These are phyloP conservation scores for Lypha dubia DNA, from an alignment of 2,888 invertebrate species.

Conservation along the genomic window DNA sequence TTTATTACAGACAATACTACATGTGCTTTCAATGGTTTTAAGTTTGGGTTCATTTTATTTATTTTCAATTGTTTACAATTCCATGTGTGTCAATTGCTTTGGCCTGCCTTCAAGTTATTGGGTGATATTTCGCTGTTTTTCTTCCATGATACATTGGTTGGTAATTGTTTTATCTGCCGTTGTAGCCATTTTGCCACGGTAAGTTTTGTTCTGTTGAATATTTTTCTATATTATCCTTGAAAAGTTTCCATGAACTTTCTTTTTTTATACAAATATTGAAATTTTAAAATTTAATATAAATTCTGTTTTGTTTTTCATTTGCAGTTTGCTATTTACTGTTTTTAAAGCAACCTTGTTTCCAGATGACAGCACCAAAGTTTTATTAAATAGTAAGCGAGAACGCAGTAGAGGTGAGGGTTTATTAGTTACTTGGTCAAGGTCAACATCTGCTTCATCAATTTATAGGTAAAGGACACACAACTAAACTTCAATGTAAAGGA, in stretches of 20 bases:
- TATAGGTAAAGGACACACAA: conserved; percentile 85
- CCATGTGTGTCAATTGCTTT: conserved; percentile 91
- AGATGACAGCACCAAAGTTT: conserved; percentile 89
- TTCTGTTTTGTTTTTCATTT: conserved; percentile 72
- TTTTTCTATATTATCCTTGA: background rate
- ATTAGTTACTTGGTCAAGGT: conserved; percentile 86
- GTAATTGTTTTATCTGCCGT: conserved; percentile 90
- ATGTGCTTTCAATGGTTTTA: conserved; percentile 89
- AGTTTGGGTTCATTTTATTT: conserved; percentile 92
- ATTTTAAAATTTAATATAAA: conserved; percentile 40
- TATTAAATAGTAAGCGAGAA: conserved; percentile 86
- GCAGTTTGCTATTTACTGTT: conserved; percentile 88
- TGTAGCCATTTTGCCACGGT: conserved; percentile 93
- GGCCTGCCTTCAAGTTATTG: conserved; percentile 94
- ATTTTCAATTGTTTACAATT: conserved; percentile 93
- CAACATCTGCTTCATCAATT: conserved; percentile 86
- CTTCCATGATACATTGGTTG: conserved; percentile 91
- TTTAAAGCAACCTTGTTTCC: conserved; percentile 88
- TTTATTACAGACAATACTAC: conserved; percentile 90
- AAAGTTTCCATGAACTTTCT: conserved; percentile 44
- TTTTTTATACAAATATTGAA: background rate
- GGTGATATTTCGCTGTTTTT: conserved; percentile 91
- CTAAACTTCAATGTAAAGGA: conserved; percentile 69
- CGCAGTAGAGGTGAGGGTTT: conserved; percentile 86
- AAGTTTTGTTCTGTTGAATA: conserved; percentile 73